Conservation (phyloP, 2,797 vertebrate genomes). For the Rhabdomys pumilio region DNA sequence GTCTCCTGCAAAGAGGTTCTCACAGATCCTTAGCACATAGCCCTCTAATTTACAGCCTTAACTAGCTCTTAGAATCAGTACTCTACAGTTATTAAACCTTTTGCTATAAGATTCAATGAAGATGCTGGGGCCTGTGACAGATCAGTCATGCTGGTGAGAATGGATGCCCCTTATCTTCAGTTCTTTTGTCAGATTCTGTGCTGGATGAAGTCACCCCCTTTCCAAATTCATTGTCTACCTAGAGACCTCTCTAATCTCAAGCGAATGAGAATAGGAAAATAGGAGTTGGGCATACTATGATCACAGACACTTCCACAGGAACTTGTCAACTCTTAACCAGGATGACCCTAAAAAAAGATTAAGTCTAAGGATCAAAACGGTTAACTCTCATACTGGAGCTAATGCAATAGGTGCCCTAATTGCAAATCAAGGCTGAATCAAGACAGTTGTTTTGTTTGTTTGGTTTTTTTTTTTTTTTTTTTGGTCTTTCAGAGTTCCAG, state of each 20-base stretch:
- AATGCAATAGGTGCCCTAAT: not conserved
- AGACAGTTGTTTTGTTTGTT: not conserved
- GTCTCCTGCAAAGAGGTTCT: slow-evolving; percentile 7
- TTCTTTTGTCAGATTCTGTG: not conserved
- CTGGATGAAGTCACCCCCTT: not conserved
- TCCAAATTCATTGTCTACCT: not conserved
- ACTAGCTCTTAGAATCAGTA: not conserved
- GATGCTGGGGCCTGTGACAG: not conserved
- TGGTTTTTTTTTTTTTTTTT: not conserved
- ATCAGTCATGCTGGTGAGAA: not conserved
- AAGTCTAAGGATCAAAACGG: not conserved
- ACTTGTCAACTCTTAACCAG: not conserved
- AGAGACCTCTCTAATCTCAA: not conserved
- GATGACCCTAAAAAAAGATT: not conserved
- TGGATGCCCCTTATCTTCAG: not conserved
- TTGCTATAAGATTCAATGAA: not conserved
- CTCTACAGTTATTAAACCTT: slow-evolving; percentile 15
- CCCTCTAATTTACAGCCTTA: not conserved
- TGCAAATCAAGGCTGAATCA: not conserved
- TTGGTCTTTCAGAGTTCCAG: slow-evolving; percentile 15
- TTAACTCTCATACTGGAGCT: not conserved
- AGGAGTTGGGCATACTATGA: not conserved
- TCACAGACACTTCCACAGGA: not conserved
- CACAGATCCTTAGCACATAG: not conserved
- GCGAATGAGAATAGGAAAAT: not conserved